phyloP scores from a whole-genome alignment of 2,113 vertebrate genomes.

The Sminthopsis crassicaudata region DNA sequence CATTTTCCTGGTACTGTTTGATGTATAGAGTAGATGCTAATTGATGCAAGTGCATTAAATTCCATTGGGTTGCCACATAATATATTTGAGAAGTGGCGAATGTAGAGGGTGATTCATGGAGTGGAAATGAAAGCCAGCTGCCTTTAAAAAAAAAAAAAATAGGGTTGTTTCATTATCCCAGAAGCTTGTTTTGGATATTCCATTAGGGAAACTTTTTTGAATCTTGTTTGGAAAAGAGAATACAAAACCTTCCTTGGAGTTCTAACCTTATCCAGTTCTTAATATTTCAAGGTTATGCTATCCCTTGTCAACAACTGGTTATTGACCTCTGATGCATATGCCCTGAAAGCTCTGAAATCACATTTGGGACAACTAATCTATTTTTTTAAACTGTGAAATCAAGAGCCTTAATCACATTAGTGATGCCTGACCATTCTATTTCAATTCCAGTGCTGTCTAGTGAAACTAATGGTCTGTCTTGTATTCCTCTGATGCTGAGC shows the following conservation, averaged over 20 bases:
- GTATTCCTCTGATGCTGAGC: conserved; percentile 52
- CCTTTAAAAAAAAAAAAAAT: conserved; percentile 18
- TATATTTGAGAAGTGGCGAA: background rate
- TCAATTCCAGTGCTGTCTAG: conserved; percentile 54
- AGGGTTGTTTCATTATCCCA: background rate
- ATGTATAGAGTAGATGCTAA: background rate
- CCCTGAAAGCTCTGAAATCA: conserved; percentile 57
- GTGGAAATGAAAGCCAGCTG: background rate
- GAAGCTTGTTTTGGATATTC: background rate
- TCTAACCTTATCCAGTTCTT: conserved; percentile 38
- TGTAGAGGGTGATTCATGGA: background rate
- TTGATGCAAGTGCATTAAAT: conserved; percentile 27
- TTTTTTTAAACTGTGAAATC: conserved; percentile 72
- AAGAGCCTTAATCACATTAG: conserved; percentile 69
- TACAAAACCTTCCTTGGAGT: background rate
- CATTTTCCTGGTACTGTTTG: background rate
- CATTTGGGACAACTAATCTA: conserved; percentile 50
- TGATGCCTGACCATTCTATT: conserved; percentile 68
- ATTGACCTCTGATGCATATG: conserved; percentile 42
- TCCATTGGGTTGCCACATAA: background rate
- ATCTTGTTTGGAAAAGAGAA: background rate
- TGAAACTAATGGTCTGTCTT: conserved; percentile 63
- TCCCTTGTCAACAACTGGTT: conserved; percentile 47
- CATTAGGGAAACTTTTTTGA: conserved; percentile 43
- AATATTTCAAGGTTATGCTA: conserved; percentile 63